phyloP scores from a whole-genome alignment of 2,888 invertebrate genomes.

The Heliconius charithonia region DNA sequence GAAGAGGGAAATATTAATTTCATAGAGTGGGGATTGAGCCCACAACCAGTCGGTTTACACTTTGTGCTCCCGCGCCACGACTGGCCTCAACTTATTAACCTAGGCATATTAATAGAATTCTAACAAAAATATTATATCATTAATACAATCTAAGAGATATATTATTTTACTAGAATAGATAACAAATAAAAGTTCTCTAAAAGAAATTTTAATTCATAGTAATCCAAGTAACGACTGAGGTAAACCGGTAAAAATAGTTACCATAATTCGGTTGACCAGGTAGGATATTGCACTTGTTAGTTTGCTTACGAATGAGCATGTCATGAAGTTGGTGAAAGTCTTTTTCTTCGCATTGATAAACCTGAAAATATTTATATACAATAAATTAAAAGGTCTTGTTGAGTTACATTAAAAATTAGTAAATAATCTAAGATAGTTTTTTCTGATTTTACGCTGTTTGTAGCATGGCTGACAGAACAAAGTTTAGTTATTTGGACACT shows the following conservation, averaged over 20 bases:
- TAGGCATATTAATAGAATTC: not conserved
- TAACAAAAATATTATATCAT: too few species aligned
- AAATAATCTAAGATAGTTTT: not conserved
- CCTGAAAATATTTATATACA: conserved; percentile 73
- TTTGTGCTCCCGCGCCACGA: too few species aligned
- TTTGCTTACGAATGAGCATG: conserved; percentile 92
- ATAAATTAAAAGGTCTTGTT: not conserved
- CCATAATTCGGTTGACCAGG: conserved; percentile 94
- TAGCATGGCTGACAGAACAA: not conserved
- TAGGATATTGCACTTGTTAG: conserved; percentile 91
- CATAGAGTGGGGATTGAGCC: too few species aligned
- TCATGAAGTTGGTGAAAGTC: conserved; percentile 96
- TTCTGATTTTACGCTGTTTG: not conserved
- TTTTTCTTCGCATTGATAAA: conserved; percentile 94
- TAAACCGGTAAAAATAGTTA: conserved; percentile 51
- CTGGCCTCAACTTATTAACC: too few species aligned
- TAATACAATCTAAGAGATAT: too few species aligned
- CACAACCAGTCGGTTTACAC: too few species aligned
- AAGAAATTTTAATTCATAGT: not conserved
- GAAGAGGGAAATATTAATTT: too few species aligned
- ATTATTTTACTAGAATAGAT: too few species aligned
- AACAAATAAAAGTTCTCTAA: not conserved
- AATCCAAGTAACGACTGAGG: not conserved
- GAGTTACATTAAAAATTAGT: not conserved
- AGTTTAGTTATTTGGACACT: too few species aligned